Evolutionary conservation across 2,113 vertebrate species (phyloP).

Genomic region (Peucedramus taeniatus): DNA sequence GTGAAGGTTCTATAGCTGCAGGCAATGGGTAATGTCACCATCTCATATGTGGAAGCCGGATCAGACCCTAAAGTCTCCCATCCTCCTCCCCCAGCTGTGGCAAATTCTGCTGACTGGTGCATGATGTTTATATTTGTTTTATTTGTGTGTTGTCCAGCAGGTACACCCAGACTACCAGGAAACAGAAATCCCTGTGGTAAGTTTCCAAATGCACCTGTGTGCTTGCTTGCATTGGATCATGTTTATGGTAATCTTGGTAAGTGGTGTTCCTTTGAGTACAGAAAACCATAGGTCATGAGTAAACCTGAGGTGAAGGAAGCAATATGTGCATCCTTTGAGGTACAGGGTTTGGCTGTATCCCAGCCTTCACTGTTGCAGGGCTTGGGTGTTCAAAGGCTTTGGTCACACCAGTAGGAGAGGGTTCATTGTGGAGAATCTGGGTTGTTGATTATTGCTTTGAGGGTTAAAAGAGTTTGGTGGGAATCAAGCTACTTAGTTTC

Average conservation of each 20-base stretch:
- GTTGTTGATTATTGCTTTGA: not conserved
- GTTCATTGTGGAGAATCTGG: not conserved
- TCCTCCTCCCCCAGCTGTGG: not conserved
- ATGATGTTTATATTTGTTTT: not conserved
- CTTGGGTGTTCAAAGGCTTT: not conserved
- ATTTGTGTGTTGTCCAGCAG: not conserved
- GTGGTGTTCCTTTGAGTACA: not conserved
- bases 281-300: not conserved
- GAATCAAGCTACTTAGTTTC: not conserved
- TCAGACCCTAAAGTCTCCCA: not conserved
- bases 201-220: not conserved
- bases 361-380: not conserved
- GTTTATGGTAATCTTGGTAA: not conserved
- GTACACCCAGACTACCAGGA: constrained; percentile 43
- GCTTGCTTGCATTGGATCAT: not conserved
- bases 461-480: not conserved
- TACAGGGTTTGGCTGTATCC: not conserved
- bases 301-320: not conserved
- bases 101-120: not conserved
- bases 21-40: fast-evolving
- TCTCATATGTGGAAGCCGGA: not conserved
- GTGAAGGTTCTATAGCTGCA: not conserved
- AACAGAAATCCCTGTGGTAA: constrained; percentile 33
- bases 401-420: not conserved
- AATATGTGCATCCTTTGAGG: not conserved